These are phyloP conservation scores for Alloscopus bannaensis DNA, from an alignment of 2,888 invertebrate genomes.

Conservation along the genomic window DNA sequence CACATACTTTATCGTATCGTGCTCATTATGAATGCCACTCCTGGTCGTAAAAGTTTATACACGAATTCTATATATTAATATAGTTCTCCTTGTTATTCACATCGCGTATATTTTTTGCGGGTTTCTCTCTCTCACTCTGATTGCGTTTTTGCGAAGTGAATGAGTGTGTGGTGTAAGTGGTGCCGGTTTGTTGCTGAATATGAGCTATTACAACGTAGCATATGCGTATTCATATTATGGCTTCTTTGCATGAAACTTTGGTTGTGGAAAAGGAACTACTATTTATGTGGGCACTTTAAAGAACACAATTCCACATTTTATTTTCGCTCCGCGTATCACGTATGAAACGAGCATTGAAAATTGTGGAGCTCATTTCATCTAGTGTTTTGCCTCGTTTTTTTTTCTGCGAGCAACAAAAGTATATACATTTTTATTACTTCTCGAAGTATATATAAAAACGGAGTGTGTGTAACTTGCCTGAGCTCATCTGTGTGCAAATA, in stretches of 20 bases:
- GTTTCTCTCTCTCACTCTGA: background rate
- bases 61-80: too few species aligned
- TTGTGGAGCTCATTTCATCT: background rate
- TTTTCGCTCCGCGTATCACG: background rate
- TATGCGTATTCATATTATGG: too few species aligned
- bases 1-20: too few species aligned
- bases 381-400: background rate
- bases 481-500: slow-evolving; percentile 24
- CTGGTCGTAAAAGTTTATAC: too few species aligned
- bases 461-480: background rate
- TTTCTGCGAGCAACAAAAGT: background rate
- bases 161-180: too few species aligned
- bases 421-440: background rate
- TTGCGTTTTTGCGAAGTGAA: too few species aligned
- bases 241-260: slow-evolving; percentile 28
- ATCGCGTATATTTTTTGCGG: too few species aligned
- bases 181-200: too few species aligned
- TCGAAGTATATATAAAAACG: background rate
- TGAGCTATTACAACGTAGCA: too few species aligned
- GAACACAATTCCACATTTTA: slow-evolving; percentile 9
- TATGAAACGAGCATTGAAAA: too few species aligned
- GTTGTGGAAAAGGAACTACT: slow-evolving; percentile 1
- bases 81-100: too few species aligned
- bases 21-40: too few species aligned
- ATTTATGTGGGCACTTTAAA: background rate